Conservation (phyloP, 2,797 vertebrate genomes). For the Enteromius anoplus region DNA sequence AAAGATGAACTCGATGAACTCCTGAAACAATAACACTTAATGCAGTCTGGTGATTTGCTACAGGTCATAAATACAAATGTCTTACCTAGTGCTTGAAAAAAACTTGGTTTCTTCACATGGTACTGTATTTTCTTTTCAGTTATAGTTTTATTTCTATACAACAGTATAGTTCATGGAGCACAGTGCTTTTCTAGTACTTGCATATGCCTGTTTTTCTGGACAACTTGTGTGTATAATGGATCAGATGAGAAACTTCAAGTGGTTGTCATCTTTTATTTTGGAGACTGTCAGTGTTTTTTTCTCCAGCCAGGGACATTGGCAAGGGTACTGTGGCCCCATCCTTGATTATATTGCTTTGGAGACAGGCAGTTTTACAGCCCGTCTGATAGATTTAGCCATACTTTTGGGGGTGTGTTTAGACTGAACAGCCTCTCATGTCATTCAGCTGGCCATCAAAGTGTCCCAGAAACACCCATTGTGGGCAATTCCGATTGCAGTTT, state of each 20-base stretch:
- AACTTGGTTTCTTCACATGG: too few relatives aligned
- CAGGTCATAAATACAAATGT: not conserved
- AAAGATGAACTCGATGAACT: not conserved
- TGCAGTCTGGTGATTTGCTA: not conserved
- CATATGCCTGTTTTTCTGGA: conserved; percentile 1
- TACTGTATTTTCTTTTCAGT: not conserved
- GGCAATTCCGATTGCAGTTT: conserved; percentile 19
- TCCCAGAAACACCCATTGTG: conserved; percentile 19
- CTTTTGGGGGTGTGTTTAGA: conserved; percentile 34
- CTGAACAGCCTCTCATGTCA: conserved; percentile 31
- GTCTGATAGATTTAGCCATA: conserved; percentile 38
- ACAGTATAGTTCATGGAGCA: not conserved
- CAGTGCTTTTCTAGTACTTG: not conserved
- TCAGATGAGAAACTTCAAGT: conserved; percentile 22
- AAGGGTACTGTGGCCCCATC: conserved; percentile 28
- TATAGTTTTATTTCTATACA: not conserved
- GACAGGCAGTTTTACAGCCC: conserved; percentile 55
- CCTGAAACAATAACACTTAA: not conserved
- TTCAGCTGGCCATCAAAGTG: conserved; percentile 35
- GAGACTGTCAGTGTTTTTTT: conserved; percentile 11
- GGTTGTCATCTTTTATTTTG: conserved; percentile 23
- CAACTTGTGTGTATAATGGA: conserved; percentile 10
- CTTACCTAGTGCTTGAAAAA: not conserved
- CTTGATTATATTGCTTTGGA: conserved; percentile 52
- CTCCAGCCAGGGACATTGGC: conserved; percentile 43